A percentile compares a stretch with the other conserved stretches of the same genome.
Evolutionary conservation across 2,113 vertebrate genomes (phyloP).

Genomic region (Ptyas mucosa): DNA sequence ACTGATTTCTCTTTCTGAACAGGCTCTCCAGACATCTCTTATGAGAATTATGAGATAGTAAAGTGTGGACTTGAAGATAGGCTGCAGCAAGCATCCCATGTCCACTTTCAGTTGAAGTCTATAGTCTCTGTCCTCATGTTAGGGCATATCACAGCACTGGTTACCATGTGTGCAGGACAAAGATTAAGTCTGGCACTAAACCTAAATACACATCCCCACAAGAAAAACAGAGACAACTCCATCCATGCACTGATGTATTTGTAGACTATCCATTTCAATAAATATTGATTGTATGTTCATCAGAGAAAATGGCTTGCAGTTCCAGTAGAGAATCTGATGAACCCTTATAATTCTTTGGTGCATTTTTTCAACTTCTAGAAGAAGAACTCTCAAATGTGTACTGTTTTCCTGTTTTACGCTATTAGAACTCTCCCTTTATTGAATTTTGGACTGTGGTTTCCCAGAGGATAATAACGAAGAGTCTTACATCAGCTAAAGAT

Average conservation of each 20-base stretch:
- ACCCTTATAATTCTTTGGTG: not conserved
- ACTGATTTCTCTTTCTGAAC: constrained; percentile 32
- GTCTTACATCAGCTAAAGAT: not conserved
- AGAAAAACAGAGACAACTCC: not conserved
- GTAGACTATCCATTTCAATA: not conserved
- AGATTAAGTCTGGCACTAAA: not conserved
- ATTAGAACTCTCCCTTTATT: not conserved
- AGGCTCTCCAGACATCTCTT: constrained; percentile 43
- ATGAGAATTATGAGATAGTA: constrained; percentile 3
- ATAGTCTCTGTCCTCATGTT: not conserved
- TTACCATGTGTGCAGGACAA: not conserved
- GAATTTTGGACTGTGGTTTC: not conserved
- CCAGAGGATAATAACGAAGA: not conserved
- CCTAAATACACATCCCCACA: not conserved
- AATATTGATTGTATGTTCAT: not conserved
- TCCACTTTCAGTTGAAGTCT: not conserved
- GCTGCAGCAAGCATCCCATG: not conserved
- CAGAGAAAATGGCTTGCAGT: not conserved
- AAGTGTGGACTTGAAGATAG: not conserved
- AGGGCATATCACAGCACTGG: not conserved
- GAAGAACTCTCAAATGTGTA: not conserved
- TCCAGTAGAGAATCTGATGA: not conserved
- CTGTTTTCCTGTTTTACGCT: not conserved
- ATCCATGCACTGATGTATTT: not conserved
- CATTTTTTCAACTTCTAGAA: not conserved